Evolutionary conservation across 2,888 invertebrate genomes (phyloP).

Genomic region (Lithophane semibrunnea): DNA sequence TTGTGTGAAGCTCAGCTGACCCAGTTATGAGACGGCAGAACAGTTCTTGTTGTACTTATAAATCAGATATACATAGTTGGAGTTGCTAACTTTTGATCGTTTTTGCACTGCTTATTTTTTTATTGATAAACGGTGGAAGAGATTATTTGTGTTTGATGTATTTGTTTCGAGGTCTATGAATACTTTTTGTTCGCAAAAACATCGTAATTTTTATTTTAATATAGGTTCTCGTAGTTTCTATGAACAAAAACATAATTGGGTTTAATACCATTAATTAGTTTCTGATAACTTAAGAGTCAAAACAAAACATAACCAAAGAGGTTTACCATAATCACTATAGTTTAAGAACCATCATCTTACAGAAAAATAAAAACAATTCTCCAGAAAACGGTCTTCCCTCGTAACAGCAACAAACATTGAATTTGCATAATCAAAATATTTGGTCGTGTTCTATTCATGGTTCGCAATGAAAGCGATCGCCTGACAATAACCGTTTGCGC

Average conservation of each 20-base stretch:
- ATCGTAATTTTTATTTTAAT: not conserved
- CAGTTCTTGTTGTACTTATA: constrained; percentile 35
- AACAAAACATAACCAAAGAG: not conserved
- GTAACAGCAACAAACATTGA: constrained; percentile 37
- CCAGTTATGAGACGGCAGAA: constrained; percentile 36
- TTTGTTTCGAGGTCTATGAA: not conserved
- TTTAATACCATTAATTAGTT: too few relatives aligned
- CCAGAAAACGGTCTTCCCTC: constrained; percentile 4
- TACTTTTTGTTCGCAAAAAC: not conserved
- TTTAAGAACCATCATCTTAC: not conserved
- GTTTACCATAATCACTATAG: not conserved
- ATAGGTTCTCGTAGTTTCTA: too few relatives aligned
- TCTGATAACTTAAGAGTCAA: not conserved
- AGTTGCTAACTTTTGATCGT: constrained; percentile 28
- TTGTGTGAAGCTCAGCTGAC: constrained; percentile 47
- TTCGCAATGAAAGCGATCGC: constrained; percentile 54
- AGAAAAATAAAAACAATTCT: constrained; percentile 25
- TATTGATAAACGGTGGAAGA: not conserved
- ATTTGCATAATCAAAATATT: constrained; percentile 52
- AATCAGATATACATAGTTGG: constrained; percentile 6
- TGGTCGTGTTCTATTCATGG: constrained; percentile 36
- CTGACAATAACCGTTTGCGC: constrained; percentile 62
- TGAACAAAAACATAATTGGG: too few relatives aligned
- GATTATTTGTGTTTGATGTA: constrained; percentile 2
- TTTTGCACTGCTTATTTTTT: constrained; percentile 20